Base-by-base conservation (phyloP, 2,888 invertebrate genomes). In the Apodemia zela region DNA sequence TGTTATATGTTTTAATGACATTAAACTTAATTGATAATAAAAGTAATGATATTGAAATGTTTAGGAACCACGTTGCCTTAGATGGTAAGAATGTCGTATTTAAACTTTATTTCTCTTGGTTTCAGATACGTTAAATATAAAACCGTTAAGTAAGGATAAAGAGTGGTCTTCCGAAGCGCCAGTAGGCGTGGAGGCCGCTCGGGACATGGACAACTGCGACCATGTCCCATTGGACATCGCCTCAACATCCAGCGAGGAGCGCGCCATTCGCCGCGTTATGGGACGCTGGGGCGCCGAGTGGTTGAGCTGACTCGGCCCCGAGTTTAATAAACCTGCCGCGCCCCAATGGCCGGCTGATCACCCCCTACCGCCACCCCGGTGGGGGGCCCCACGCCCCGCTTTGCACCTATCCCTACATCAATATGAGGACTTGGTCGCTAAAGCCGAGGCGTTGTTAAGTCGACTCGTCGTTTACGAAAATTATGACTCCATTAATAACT, bases 301-400 rank as follows among this genome's bases (percentile, higher is more conserved):
- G 98, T 97, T 98, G 93, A 97, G 97, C 97, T 98, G 98, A 98
- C 97, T 98, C 97, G 96, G 94, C 94, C 80, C 82, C 67, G 82
- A 76, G 42, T 62, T 76, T 70, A 77, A 74, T 67, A 78, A 77
- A 70, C 71, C 79, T 64, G 68, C 80, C 68, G 81, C 80, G 78
- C 82, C 76, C 69, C 79, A 75, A 65, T 91, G 91, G 91, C 90
- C 92, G 82, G 85, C 84, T 71, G 82, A 82, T 72, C 87, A 86
- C 87, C 90, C 87, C 85, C 87, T 90, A 58, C 88, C 87, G 75
- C 85, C 85, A 2, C 91, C 90, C 73, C 79, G 85, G 76, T 89
- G 89, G 89, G 89, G 87, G 82, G 85, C 84, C 69, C 75, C 85
- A 68, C 92, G 90, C 83, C 89, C 85, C 76, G 84, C 89, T 73